Base-by-base conservation (phyloP, 1,140 invertebrate genomes). In the Drosophila obscura region DNA sequence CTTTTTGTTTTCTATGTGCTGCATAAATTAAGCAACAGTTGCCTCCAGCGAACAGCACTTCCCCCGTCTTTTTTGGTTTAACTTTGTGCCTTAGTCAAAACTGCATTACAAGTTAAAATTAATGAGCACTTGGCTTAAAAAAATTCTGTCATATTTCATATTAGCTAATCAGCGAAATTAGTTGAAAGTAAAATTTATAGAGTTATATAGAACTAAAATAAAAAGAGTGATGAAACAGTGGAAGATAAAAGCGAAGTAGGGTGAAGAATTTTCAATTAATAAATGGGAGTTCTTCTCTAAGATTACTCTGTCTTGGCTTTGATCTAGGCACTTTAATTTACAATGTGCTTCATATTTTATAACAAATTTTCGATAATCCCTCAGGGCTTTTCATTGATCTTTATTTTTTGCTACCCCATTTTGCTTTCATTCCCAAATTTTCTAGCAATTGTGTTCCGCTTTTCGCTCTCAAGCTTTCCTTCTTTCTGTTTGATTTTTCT, bases 21-120 rank as follows among this genome's bases (percentile, higher is more conserved):
- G 35, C 35, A 13, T 39, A 39, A 39, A 39, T 39, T 39, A 39
- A 13, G 35, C 35, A 39, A 39, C 35, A 39, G 35, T 41, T 9
- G 5, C n/a, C 16, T 26, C 11, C 11, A 19, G 19, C 19, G 19
- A 1, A 1, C 19, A 19, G 19, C 19, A 19, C 19, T 19, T 19
- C 19, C 19, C 19, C 19, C 19, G 2, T 19, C 19, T 19, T 22
- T 28, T 16, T 8, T 19, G 26, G 44, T 60, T 48, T 65, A 75
- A 51, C 7, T 44, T 57, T 64, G 16, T 41, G 39, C 52, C 57
- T 13, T 53, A 75, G 65, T 61, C 35, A 75, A 75, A 75, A 52
- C 44, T 66, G 55, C 61, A 57, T 51, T 66, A 60, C 67, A 41
- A 22, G 26, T 19, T 56, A 46, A 65, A 75, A 75, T 64, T 77